Evolutionary conservation across 2,888 invertebrate genomes (phyloP).

Genomic region (Hololepta plana): DNA sequence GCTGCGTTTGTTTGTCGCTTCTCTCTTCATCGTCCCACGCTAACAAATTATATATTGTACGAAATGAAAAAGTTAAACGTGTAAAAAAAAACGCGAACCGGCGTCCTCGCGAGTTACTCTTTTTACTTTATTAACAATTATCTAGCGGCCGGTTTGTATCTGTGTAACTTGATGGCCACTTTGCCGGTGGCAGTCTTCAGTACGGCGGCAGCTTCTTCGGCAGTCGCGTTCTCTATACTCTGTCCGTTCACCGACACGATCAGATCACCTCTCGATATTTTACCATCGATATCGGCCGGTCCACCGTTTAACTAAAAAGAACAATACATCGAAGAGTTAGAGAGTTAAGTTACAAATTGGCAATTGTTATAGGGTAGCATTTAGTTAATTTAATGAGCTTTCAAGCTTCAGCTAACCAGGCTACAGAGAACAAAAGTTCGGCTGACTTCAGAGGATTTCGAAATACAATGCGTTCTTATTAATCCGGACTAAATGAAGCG

Average conservation of each 20-base stretch:
- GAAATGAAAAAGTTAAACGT: not conserved
- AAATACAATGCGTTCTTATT: no score
- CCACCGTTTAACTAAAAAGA: slow-evolving; percentile 62
- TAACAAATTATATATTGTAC: slow-evolving; percentile 1
- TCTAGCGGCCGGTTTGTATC: slow-evolving; percentile 51
- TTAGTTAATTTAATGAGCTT: no score
- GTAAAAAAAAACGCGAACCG: not conserved
- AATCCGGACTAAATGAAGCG: no score
- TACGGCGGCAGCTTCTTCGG: slow-evolving; percentile 74
- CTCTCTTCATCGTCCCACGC: no score
- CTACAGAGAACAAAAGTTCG: no score
- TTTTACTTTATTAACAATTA: slow-evolving; percentile 10
- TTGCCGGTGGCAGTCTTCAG: slow-evolving; percentile 76
- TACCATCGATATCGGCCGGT: slow-evolving; percentile 70
- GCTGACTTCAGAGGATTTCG: no score
- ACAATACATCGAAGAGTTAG: no score
- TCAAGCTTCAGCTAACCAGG: no score
- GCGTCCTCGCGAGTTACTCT: not conserved
- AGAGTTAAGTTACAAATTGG: no score
- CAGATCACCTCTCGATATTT: slow-evolving; percentile 82
- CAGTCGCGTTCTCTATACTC: slow-evolving; percentile 54
- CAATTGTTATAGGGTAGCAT: no score
- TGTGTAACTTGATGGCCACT: slow-evolving; percentile 64
- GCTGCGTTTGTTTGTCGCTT: no score
- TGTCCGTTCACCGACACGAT: slow-evolving; percentile 79